Evolutionary conservation across 2,113 vertebrate genomes (phyloP).

Genomic region (Albula goreensis): DNA sequence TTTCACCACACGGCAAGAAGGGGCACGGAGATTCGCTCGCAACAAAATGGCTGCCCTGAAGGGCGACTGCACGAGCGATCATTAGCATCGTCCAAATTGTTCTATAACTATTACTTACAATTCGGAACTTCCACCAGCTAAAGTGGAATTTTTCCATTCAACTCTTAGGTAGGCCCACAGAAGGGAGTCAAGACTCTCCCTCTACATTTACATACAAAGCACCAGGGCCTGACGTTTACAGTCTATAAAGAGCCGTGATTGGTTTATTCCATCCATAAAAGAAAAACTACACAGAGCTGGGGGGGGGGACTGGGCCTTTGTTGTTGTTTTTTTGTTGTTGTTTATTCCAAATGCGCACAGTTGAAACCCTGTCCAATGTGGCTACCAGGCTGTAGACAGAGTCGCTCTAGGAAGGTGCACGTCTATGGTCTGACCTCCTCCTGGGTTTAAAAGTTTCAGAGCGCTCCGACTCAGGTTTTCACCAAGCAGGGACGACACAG

Average conservation of each 20-base stretch:
- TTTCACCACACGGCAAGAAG: constrained; percentile 11
- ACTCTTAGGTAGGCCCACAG: not conserved
- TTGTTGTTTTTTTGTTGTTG: not conserved
- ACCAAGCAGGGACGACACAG: too few relatives aligned
- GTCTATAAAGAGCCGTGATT: not conserved
- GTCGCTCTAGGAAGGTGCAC: too few relatives aligned
- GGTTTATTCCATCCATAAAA: not conserved
- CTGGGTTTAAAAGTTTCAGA: too few relatives aligned
- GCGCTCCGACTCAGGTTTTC: too few relatives aligned
- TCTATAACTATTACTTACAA: not conserved
- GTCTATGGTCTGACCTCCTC: too few relatives aligned
- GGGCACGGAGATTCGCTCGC: not conserved
- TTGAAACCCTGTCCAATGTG: not conserved
- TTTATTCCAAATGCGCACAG: too few relatives aligned
- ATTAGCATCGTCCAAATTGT: not conserved
- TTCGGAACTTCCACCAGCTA: not conserved
- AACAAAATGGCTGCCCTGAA: not conserved
- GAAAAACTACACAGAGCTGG: not conserved
- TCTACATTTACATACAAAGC: too few relatives aligned
- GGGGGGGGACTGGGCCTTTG: too few relatives aligned
- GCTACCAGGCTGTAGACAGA: not conserved
- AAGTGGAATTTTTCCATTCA: not conserved
- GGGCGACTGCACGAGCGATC: not conserved
- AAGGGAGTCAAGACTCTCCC: too few relatives aligned
- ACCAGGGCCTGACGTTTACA: too few relatives aligned